Evolutionary conservation across 2,113 vertebrate species (phyloP).

Genomic region (Anguilla rostrata): DNA sequence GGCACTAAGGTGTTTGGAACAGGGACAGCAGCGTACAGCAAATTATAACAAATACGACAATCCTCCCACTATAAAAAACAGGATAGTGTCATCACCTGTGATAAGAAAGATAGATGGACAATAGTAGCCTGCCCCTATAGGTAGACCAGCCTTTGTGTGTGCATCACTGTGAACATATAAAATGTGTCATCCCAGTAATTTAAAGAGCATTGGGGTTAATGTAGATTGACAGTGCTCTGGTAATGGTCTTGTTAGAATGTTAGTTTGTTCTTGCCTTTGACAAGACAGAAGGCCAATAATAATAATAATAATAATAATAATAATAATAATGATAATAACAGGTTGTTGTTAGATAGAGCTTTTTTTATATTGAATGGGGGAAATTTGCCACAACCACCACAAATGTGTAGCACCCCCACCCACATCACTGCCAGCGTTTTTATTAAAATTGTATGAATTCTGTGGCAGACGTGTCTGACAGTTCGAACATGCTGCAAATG

Average conservation of each 20-base stretch:
- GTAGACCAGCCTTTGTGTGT: not conserved
- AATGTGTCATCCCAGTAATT: not conserved
- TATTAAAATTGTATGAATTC: not conserved
- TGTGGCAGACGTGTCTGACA: not conserved
- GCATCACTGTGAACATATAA: not conserved
- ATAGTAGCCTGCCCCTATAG: not conserved
- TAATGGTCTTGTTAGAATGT: not conserved
- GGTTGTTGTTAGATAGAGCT: no score
- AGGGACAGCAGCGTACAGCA: not conserved
- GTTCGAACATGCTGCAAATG: not conserved
- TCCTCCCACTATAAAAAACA: not conserved
- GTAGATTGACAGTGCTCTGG: not conserved
- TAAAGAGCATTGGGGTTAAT: not conserved
- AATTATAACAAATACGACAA: not conserved
- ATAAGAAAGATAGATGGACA: not conserved
- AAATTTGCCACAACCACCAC: no score
- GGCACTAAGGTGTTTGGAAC: slow-evolving; percentile 13
- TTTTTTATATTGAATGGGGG: no score
- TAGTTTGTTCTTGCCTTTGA: not conserved
- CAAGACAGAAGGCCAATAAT: not conserved
- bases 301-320: no score
- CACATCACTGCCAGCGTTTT: not conserved
- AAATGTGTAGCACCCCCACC: no score
- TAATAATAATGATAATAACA: no score
- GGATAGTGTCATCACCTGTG: not conserved